Base-by-base conservation (phyloP, 23 tunicate genomes). In the Styela plicata region DNA sequence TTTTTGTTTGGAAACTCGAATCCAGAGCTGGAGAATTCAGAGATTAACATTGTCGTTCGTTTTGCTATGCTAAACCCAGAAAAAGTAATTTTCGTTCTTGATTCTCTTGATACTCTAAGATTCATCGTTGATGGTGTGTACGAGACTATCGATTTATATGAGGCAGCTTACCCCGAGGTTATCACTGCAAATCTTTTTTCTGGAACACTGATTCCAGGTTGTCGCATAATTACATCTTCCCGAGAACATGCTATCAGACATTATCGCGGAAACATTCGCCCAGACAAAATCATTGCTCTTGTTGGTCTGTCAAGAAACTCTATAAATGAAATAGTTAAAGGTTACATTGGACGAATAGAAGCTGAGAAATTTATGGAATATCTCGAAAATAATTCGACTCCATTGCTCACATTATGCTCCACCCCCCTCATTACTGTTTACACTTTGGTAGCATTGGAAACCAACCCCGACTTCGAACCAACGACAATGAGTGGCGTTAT, bases 181-280 rank as follows among this genome's bases (percentile, higher is more conserved):
- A 29, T 67, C 22, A 18, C 22, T 16, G 19, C 23, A 24, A 67
- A 67, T 29, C 22, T 67, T 27, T 17, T 67, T 16, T 67, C 71
- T 22, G 71, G 71, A 18, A 67, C 17, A 67, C 24, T 67, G 13
- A 0, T 67, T 24, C 71, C 71, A 0, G 71, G 71, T 16, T 18
- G 71, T 29, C 30, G 71, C 19, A 67, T 67, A 0, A 67, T 67
- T 29, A 67, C 71, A 25, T 67, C 71, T 16, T 18, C 23, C 22
- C 71, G 71, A 22, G 71, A 67, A 22, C 71, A 67, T 29, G 31
- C 71, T 16, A 67, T 67, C 71, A 19, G 71, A 29, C 19, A 67
- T 67, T 67, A 67, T 29, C 0, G 22, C 17, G 71, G 31, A 18
- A 24, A 27, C 13, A 17, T 67, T 16, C n/a, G 71, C 17, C 23